Conservation (phyloP, 2,113 vertebrate species). For the Clarias magur region DNA sequence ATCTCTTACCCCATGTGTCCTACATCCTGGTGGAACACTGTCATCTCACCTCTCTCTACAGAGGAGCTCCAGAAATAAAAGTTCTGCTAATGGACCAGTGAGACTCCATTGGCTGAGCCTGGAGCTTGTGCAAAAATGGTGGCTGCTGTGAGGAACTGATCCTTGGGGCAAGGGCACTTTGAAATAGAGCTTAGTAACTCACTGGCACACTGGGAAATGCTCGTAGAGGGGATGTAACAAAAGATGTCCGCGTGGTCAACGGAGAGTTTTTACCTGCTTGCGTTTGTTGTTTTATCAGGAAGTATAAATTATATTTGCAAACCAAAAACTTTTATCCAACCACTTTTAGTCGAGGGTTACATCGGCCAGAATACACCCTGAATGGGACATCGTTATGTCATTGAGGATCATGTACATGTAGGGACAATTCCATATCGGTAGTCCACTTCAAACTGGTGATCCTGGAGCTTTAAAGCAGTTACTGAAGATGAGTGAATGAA, state of each 20-base stretch:
- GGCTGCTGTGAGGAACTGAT: conserved; percentile 33
- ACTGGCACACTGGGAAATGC: conserved; percentile 2
- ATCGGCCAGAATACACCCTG: background rate
- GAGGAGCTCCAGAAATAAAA: conserved; percentile 41
- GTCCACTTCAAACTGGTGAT: background rate
- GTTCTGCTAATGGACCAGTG: conserved; percentile 28
- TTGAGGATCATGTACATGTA: background rate
- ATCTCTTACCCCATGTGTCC: background rate
- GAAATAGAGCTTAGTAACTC: conserved; percentile 38
- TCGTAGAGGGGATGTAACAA: background rate
- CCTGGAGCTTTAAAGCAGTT: background rate
- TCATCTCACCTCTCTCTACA: background rate
- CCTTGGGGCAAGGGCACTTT: conserved; percentile 41
- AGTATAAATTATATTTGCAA: background rate
- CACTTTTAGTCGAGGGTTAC: background rate
- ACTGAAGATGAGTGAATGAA: background rate
- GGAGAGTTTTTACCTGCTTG: background rate
- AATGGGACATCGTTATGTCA: background rate
- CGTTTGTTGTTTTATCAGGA: background rate
- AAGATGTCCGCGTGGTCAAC: background rate
- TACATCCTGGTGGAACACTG: background rate
- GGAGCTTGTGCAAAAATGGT: conserved; percentile 22
- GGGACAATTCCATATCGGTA: background rate
- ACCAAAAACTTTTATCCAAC: background rate
- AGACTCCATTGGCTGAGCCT: conserved; percentile 20